These are phyloP conservation scores for Drosophila fuyamai DNA, from an alignment of 1,140 invertebrate species.

Conservation along the genomic window DNA sequence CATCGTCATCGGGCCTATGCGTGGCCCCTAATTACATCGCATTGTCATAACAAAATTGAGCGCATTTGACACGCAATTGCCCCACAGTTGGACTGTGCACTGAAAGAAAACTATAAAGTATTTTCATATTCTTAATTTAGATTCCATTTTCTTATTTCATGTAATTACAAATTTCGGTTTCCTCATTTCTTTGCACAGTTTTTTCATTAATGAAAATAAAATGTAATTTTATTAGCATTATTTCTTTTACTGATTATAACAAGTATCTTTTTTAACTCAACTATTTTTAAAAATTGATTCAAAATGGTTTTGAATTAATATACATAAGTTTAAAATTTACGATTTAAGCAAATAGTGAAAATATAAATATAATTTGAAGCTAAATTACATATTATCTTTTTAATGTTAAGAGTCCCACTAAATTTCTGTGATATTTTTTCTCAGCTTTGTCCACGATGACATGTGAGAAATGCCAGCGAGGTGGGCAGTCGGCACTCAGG, in stretches of 20 bases:
- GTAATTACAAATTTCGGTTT: neutral
- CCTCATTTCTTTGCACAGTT: neutral
- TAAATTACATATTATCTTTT: neutral
- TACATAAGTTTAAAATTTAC: no score
- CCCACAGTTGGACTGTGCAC: slow-evolving; percentile 36
- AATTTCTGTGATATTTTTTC: neutral
- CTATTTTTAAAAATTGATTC: no score
- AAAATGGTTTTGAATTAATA: no score
- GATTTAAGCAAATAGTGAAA: no score
- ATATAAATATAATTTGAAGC: neutral
- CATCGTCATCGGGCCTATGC: slow-evolving; percentile 69
- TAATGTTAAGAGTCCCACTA: neutral
- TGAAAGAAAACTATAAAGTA: neutral
- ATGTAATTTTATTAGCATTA: no score
- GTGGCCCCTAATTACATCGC: slow-evolving; percentile 80
- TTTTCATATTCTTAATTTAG: neutral
- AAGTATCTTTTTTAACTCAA: no score
- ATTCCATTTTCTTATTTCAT: neutral
- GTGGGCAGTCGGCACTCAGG: slow-evolving; percentile 6
- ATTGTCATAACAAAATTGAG: slow-evolving; percentile 83
- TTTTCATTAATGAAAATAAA: no score
- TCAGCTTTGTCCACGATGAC: slow-evolving; percentile 53
- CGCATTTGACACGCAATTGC: slow-evolving; percentile 82
- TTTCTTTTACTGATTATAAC: no score
- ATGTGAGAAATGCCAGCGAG: slow-evolving; percentile 70